Evolutionary conservation across 1,140 invertebrate species (phyloP).

Genomic region (Apis florea): DNA sequence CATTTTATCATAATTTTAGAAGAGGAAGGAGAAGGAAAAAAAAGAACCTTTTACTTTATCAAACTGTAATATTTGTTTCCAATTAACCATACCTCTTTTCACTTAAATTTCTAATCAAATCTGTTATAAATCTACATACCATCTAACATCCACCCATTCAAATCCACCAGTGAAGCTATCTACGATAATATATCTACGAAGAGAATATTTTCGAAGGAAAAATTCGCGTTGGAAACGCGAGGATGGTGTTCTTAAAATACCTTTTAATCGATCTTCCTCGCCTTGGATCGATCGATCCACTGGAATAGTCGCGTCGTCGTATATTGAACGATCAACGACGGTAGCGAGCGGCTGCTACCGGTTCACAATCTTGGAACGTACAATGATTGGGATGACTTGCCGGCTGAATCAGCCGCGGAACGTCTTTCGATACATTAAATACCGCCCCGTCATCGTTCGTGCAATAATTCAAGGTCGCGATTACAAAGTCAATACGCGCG

Average conservation of each 20-base stretch:
- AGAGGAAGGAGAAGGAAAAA: too few species aligned
- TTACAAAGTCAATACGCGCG: slow-evolving; percentile 60
- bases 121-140: too few species aligned
- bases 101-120: too few species aligned
- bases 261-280: slow-evolving; percentile 4
- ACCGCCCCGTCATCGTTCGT: slow-evolving; percentile 59
- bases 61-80: too few species aligned
- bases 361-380: slow-evolving; percentile 54
- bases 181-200: too few species aligned
- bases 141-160: not conserved
- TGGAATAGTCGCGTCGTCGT: slow-evolving; percentile 12
- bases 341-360: slow-evolving; percentile 47
- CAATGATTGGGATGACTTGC: slow-evolving; percentile 63
- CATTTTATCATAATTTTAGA: too few species aligned
- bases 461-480: slow-evolving; percentile 62
- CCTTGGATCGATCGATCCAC: not conserved
- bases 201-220: not conserved
- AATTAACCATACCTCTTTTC: too few species aligned
- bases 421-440: slow-evolving; percentile 63
- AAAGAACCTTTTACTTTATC: too few species aligned
- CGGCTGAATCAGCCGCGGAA: slow-evolving; percentile 52
- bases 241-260: not conserved
- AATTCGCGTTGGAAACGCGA: not conserved
- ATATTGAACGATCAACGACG: slow-evolving; percentile 35
- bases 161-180: not conserved